Base-by-base conservation (phyloP, 2,113 vertebrate species). In the Rostratula benghalensis region DNA sequence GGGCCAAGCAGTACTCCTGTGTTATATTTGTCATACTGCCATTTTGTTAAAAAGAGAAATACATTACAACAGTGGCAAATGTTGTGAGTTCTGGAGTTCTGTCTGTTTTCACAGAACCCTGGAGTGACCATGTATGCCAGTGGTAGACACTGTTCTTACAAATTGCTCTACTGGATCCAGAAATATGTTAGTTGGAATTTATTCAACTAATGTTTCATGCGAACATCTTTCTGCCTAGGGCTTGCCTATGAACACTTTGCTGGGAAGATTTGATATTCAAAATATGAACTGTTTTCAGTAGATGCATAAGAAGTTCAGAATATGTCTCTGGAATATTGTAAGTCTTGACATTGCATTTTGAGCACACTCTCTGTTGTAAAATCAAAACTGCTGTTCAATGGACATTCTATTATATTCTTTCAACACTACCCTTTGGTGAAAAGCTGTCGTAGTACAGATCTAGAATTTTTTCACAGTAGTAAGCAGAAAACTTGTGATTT, bases 121-220 rank as follows among this genome's bases (percentile, higher is more conserved):
- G 67, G 60, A 82, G 84, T 96, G 87, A 91, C 91, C 91, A 41
- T 48, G 76, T 96, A 61, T 73, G 67, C 75, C 91, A 54, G 63
- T 64, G 57, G 83, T 77, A 81, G 48, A 84, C 25, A 41, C 28
- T 71, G 64, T 56, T 91, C 61, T 90, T 85, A 87, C 89, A 91
- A 93, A 87, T 75, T 83, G 70, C 69, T 87, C 31, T 65, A 59
- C 78, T 91, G 59, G n/a, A 91, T 92, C 83, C 69, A 80, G 83
- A 89, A 93, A 87, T 75, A 51, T 22, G 37, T 92, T 94, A 79
- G 83, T 84, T 67, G 91, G 74, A 93, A 91, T 94, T 89, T 89
- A 95, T 94, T 89, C 91, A 95, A 17, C 86, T 92, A 61, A 85
- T 95, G 83, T 95, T 96, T 96, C 92, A 95, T 96, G 89, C 16